A percentile compares a stretch with the other conserved stretches of the same genome.
Conservation (phyloP, 2,113 vertebrate genomes). For the Melanocharis versteri region DNA sequence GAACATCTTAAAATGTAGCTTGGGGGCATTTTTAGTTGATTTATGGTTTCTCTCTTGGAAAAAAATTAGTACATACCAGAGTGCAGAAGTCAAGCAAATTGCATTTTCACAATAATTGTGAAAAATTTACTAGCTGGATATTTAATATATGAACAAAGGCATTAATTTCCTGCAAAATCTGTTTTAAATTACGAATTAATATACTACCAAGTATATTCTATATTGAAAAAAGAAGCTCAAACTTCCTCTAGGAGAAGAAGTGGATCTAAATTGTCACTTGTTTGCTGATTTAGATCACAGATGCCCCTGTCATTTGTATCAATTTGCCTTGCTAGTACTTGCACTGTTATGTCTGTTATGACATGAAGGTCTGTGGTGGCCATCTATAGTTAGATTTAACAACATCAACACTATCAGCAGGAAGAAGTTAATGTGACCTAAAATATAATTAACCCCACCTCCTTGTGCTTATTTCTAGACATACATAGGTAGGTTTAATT, state of each 20-base stretch:
- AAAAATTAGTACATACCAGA: not conserved
- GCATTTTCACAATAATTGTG: not conserved
- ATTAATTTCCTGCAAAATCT: not conserved
- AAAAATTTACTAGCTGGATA: not conserved
- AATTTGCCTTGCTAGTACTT: not conserved
- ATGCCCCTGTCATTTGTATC: not conserved
- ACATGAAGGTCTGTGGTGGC: not conserved
- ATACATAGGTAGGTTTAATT: not conserved
- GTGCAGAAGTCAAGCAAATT: not conserved
- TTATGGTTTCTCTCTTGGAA: not conserved
- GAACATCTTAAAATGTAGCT: not conserved
- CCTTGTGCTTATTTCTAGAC: not conserved
- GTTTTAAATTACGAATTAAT: not conserved
- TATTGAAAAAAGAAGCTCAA: not conserved
- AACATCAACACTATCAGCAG: not conserved
- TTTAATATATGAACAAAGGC: not conserved
- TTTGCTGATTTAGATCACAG: not conserved
- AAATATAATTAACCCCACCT: not conserved
- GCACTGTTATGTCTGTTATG: not conserved
- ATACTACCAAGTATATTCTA: not conserved
- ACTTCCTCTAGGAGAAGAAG: not conserved
- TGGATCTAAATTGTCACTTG: not conserved
- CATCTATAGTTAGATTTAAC: not conserved
- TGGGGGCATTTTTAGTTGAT: not conserved
- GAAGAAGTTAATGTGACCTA: not conserved